phyloP scores from a whole-genome alignment of 1,140 invertebrate genomes.

The Wiebesia pumilae region DNA sequence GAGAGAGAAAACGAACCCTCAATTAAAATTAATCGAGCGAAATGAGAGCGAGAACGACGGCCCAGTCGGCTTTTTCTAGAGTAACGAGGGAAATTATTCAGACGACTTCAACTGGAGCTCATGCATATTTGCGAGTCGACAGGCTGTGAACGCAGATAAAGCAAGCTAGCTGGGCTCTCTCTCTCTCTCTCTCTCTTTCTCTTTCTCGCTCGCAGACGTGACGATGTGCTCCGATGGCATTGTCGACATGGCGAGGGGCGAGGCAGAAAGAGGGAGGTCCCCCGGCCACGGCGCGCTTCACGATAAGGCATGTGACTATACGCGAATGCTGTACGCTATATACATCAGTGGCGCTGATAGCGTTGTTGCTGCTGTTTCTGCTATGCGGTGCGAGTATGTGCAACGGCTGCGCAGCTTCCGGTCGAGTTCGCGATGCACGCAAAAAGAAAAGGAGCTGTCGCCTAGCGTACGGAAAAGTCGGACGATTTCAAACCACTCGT shows the following conservation, averaged over 20 bases:
- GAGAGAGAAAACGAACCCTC: neutral
- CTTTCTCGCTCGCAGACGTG: slow-evolving; percentile 28
- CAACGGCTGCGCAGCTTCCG: slow-evolving; percentile 26
- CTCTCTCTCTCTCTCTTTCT: slow-evolving; percentile 14
- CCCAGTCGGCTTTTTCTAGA: neutral
- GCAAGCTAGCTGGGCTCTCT: slow-evolving; percentile 24
- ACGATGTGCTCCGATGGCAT: slow-evolving; percentile 52
- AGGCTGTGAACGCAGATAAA: slow-evolving; percentile 57
- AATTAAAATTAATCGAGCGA: slow-evolving; percentile 42
- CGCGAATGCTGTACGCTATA: neutral
- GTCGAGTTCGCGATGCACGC: neutral
- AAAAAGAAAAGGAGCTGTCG: neutral
- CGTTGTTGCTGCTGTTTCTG: neutral
- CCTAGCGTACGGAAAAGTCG: neutral
- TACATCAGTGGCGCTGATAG: neutral
- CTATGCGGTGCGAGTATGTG: neutral
- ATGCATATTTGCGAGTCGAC: slow-evolving; percentile 43
- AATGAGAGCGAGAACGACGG: slow-evolving; percentile 20
- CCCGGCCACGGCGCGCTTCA: neutral
- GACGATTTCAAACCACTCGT: neutral
- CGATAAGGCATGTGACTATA: slow-evolving; percentile 58
- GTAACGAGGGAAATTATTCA: slow-evolving; percentile 41
- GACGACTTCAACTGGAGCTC: slow-evolving; percentile 23
- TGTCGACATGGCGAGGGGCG: slow-evolving; percentile 32
- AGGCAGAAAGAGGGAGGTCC: neutral